Evolutionary conservation across 2,888 invertebrate species (phyloP).

Genomic region (Plebejus anna): DNA sequence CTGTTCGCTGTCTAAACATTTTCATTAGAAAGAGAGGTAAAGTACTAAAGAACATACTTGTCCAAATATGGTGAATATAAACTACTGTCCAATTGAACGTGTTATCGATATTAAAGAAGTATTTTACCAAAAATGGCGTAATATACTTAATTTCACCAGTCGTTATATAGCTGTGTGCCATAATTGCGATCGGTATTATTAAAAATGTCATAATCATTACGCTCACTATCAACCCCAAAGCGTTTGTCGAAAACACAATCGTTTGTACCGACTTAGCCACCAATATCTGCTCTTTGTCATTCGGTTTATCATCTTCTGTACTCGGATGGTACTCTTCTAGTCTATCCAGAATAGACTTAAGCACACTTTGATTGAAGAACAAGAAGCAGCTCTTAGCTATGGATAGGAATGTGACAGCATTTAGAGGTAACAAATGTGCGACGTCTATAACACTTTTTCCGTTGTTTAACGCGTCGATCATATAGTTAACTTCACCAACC

Average conservation of each 20-base stretch:
- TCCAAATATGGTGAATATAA: slow-evolving; percentile 56
- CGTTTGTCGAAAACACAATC: slow-evolving; percentile 42
- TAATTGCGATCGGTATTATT: slow-evolving; percentile 47
- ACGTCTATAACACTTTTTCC: background rate
- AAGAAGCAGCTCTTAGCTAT: slow-evolving; percentile 4
- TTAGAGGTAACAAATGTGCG: background rate
- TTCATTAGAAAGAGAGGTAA: background rate
- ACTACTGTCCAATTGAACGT: slow-evolving; percentile 48
- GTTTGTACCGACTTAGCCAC: slow-evolving; percentile 44
- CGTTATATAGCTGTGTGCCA: slow-evolving; percentile 46
- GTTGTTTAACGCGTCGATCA: background rate
- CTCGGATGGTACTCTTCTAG: slow-evolving; percentile 16
- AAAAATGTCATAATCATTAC: slow-evolving; percentile 49
- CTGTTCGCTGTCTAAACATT: no score
- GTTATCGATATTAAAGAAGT: slow-evolving; percentile 53
- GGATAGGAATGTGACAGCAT: background rate
- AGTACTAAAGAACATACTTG: slow-evolving; percentile 45
- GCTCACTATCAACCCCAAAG: slow-evolving; percentile 42
- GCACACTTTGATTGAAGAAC: slow-evolving; percentile 5
- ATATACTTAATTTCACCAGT: slow-evolving; percentile 45
- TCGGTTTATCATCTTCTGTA: background rate
- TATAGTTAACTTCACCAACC: background rate
- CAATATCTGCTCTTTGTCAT: slow-evolving; percentile 36
- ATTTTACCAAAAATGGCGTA: slow-evolving; percentile 54
- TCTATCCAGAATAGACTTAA: slow-evolving; percentile 2